phyloP scores from a whole-genome alignment of 1,140 invertebrate species.

The Branchinecta lynchi region DNA sequence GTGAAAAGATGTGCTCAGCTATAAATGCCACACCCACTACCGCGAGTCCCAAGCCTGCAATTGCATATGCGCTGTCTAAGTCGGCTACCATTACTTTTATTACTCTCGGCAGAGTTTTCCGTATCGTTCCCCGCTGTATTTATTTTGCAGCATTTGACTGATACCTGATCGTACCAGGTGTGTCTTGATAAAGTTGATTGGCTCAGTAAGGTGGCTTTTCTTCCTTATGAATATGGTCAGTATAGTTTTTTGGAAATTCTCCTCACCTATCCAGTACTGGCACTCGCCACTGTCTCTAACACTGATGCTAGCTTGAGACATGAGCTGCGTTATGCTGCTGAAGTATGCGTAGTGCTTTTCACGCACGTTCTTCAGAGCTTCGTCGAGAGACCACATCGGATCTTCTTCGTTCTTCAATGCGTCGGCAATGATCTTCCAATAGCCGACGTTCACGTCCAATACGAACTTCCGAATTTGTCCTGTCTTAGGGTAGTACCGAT shows the following conservation, averaged over 20 bases:
- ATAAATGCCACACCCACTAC: no score
- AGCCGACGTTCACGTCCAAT: background rate
- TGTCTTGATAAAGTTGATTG: background rate
- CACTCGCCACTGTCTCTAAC: background rate
- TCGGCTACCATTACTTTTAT: no score
- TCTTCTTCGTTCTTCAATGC: background rate
- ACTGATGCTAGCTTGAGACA: background rate
- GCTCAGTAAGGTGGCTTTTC: background rate
- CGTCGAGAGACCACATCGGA: background rate
- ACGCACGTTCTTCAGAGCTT: background rate
- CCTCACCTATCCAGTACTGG: background rate
- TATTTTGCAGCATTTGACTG: background rate
- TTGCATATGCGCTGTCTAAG: no score
- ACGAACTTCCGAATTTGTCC: background rate
- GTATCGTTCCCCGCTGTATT: no score
- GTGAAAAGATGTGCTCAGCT: no score
- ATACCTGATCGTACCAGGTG: background rate
- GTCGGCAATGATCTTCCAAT: background rate
- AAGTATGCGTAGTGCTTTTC: background rate
- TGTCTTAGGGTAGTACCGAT: background rate
- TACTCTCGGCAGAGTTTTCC: no score
- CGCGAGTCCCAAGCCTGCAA: no score
- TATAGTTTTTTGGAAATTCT: background rate
- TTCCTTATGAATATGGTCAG: background rate
- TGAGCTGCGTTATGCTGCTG: background rate